Evolutionary conservation across 2,797 vertebrate genomes (phyloP).

Genomic region (Sebastes minor): DNA sequence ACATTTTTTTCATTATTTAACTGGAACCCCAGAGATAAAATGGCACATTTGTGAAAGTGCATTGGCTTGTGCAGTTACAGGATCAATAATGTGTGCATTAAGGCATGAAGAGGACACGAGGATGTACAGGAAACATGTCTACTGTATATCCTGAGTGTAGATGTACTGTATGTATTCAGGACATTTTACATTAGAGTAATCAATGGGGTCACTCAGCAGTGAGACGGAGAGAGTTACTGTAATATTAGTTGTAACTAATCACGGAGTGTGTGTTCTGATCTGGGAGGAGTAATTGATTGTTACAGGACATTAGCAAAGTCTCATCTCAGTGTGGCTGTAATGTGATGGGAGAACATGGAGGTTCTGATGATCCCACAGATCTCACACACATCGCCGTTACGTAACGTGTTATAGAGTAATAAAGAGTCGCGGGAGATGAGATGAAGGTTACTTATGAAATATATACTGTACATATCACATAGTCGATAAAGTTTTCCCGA

Average conservation of each 20-base stretch:
- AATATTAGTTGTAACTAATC: conserved; percentile 2
- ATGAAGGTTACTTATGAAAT: background rate
- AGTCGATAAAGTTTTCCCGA: background rate
- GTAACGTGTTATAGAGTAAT: conserved; percentile 18
- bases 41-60: background rate
- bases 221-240: background rate
- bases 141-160: background rate
- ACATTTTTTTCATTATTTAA: background rate
- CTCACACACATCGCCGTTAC: conserved; percentile 12
- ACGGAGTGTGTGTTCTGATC: conserved; percentile 12
- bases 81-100: conserved; percentile 25
- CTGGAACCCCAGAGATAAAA: background rate
- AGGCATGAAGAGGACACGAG: conserved; percentile 1
- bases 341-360: conserved; percentile 23
- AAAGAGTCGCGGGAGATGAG: background rate
- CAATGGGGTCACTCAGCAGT: background rate
- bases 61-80: background rate
- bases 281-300: conserved; percentile 46
- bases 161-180: background rate
- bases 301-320: conserved; percentile 65
- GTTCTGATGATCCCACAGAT: conserved; percentile 19
- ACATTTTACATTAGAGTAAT: conserved; percentile 6
- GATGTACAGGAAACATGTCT: background rate
- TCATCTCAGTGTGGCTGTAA: conserved; percentile 53
- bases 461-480: background rate